These are phyloP conservation scores for Rhadina sibilatrix DNA, from an alignment of 2,113 vertebrate genomes.

Conservation along the genomic window DNA sequence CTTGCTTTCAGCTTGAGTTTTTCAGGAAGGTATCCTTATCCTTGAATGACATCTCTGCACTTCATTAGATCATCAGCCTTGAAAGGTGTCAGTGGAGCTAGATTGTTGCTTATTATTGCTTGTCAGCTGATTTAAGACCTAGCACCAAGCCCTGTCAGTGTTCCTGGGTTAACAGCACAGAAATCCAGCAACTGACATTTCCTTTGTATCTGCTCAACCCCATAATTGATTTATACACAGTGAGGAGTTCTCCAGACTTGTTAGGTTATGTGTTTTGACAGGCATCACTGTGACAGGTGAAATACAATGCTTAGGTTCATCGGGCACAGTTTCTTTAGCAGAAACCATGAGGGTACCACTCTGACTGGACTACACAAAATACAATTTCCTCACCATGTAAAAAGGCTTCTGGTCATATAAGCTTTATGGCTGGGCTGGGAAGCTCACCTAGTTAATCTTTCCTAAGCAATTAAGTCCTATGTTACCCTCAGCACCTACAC, in stretches of 20 bases:
- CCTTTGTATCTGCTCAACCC: not conserved
- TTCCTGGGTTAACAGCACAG: not conserved
- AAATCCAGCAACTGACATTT: not conserved
- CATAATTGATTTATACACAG: not conserved
- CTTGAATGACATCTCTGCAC: not conserved
- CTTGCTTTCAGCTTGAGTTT: not conserved
- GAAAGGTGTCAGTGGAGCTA: not conserved
- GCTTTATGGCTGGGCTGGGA: not conserved
- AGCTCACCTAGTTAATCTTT: not conserved
- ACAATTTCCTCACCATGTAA: not conserved
- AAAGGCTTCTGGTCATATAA: not conserved
- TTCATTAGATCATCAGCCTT: not conserved
- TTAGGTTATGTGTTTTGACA: not conserved
- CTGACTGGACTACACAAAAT: not conserved
- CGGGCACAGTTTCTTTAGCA: not conserved
- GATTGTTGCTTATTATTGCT: not conserved
- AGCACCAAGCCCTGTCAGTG: not conserved
- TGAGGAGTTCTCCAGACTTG: not conserved
- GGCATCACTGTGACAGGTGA: not conserved
- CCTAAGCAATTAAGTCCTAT: not conserved
- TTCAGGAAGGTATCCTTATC: not conserved
- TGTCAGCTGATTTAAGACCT: not conserved
- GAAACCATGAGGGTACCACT: not conserved
- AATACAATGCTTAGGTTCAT: not conserved
- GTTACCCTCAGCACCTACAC: accelerated